Conservation (phyloP, 2,888 invertebrate genomes). For the Mythimna ferrago region DNA sequence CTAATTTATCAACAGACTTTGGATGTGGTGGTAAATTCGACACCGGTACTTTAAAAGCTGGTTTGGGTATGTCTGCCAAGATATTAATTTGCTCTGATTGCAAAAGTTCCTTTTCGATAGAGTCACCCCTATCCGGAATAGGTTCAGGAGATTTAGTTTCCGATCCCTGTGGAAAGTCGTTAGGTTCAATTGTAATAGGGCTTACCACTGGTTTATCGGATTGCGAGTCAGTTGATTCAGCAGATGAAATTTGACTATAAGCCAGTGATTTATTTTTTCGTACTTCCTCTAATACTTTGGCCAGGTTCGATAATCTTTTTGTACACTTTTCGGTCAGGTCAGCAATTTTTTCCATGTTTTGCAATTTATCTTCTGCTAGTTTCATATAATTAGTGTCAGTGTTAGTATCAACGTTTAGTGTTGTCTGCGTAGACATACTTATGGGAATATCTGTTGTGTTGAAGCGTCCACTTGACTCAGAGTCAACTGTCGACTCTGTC, state of each 20-base stretch:
- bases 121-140: slow-evolving; percentile 45
- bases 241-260: slow-evolving; percentile 83
- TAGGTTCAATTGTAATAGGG: slow-evolving; percentile 44
- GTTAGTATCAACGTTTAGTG: slow-evolving; percentile 69
- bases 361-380: slow-evolving; percentile 84
- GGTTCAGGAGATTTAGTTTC: slow-evolving; percentile 57
- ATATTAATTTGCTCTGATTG: slow-evolving; percentile 72
- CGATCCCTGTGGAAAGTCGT: slow-evolving; percentile 49
- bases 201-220: slow-evolving; percentile 69
- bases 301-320: slow-evolving; percentile 85
- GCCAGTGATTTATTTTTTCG: slow-evolving; percentile 84
- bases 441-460: slow-evolving; percentile 65
- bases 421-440: slow-evolving; percentile 82
- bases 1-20: slow-evolving; percentile 47
- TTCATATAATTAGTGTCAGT: slow-evolving; percentile 80
- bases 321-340: slow-evolving; percentile 87
- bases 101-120: slow-evolving; percentile 42
- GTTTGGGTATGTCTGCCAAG: slow-evolving; percentile 81
- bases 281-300: slow-evolving; percentile 87
- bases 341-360: slow-evolving; percentile 88
- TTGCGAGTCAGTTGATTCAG: slow-evolving; percentile 79
- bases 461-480: slow-evolving; percentile 63
- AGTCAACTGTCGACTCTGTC: slow-evolving; percentile 68
- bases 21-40: slow-evolving; percentile 30
- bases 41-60: slow-evolving; percentile 65